Conservation (phyloP, 1,140 invertebrate genomes). For the Capitella teleta region DNA sequence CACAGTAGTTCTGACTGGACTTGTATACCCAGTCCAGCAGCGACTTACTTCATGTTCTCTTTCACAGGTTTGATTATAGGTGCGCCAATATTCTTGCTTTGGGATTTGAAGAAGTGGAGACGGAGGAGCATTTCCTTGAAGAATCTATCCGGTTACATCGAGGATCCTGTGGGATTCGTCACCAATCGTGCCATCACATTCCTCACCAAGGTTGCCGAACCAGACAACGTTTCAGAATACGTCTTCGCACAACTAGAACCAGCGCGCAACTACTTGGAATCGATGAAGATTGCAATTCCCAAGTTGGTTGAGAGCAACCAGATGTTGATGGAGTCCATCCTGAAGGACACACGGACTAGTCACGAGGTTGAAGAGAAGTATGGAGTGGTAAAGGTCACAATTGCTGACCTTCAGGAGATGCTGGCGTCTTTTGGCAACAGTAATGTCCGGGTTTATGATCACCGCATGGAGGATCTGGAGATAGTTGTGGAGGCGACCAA, state of each 20-base stretch:
- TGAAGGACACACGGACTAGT: slow-evolving; percentile 4
- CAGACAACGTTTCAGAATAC: slow-evolving; percentile 5
- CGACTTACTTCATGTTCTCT: not conserved
- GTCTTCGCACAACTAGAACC: slow-evolving; percentile 13
- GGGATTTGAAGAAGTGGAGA: slow-evolving; percentile 2
- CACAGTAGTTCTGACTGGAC: too few relatives aligned
- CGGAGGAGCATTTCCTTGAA: not conserved
- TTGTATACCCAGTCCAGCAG: too few relatives aligned
- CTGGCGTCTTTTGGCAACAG: slow-evolving; percentile 12
- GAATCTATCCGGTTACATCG: not conserved
- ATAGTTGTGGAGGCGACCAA: not conserved
- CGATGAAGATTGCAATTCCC: slow-evolving; percentile 16
- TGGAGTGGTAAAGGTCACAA: slow-evolving; percentile 2
- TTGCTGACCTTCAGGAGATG: slow-evolving; percentile 10
- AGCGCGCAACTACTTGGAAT: slow-evolving; percentile 10
- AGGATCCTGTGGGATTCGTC: slow-evolving; percentile 9
- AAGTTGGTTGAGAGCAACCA: slow-evolving; percentile 19
- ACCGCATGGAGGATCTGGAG: not conserved
- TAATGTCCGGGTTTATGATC: slow-evolving; percentile 4
- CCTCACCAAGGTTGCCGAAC: slow-evolving; percentile 3
- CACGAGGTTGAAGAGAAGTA: slow-evolving; percentile 11
- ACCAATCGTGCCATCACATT: slow-evolving; percentile 11
- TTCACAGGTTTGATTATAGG: not conserved
- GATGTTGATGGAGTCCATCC: slow-evolving; percentile 19
- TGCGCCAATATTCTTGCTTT: not conserved